Percentiles rank a stretch among this genome's conserved stretches.
phyloP scores from a whole-genome alignment of 2,113 vertebrate genomes.

The Agapornis roseicollis region DNA sequence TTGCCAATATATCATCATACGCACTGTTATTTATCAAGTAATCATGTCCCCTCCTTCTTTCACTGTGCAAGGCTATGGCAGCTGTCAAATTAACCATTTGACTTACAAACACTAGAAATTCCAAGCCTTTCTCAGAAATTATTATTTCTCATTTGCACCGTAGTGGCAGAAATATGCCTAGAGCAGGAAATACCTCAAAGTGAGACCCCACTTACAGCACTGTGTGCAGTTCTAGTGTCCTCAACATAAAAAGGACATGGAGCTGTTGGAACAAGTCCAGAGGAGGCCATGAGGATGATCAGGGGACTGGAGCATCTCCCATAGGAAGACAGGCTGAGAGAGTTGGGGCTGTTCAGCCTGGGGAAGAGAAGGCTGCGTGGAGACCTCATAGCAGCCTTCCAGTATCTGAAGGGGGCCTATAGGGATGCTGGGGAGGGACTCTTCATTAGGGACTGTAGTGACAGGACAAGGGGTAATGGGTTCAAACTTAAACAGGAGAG shows the following conservation, averaged over 20 bases:
- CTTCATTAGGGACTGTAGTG: too few species aligned
- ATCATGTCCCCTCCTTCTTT: neutral
- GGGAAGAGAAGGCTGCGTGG: too few species aligned
- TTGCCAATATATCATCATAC: neutral
- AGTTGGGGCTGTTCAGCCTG: too few species aligned
- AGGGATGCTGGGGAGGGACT: too few species aligned
- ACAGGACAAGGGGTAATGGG: too few species aligned
- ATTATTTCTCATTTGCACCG: neutral
- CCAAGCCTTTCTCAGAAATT: neutral
- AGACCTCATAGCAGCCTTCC: too few species aligned
- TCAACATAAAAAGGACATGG: neutral
- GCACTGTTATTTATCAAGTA: neutral
- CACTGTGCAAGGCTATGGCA: neutral
- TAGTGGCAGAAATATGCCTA: neutral
- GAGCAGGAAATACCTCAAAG: neutral
- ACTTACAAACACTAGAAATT: neutral
- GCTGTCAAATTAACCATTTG: neutral
- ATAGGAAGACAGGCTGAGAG: too few species aligned
- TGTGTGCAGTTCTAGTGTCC: neutral
- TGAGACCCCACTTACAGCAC: neutral
- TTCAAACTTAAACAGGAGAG: too few species aligned
- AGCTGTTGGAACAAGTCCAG: neutral
- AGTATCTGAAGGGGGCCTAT: too few species aligned
- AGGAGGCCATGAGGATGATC: neutral
- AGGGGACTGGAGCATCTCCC: too few species aligned